Conservation (phyloP, 2,797 vertebrate species). For the Rhadinocentrus ornatus region DNA sequence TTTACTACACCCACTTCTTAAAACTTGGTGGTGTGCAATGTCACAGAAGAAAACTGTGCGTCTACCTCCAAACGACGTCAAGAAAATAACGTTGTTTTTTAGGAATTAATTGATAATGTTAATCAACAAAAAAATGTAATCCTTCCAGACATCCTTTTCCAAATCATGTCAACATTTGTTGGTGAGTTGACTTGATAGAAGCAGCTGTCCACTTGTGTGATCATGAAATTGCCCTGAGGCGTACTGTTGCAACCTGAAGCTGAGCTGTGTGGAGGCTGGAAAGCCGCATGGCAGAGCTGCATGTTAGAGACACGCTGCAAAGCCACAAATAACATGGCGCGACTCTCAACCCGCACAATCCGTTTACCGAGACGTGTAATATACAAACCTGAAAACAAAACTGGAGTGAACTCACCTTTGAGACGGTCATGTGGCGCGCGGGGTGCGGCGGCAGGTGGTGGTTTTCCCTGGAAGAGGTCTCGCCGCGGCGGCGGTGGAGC, state of each 20-base stretch:
- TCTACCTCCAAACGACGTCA: neutral
- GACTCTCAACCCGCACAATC: neutral
- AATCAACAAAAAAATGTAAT: neutral
- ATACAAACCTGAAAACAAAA: conserved; percentile 4
- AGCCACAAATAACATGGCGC: conserved; percentile 5
- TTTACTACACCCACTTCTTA: no score
- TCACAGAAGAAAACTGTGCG: neutral
- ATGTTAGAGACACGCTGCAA: conserved; percentile 28
- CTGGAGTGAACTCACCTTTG: conserved; percentile 69
- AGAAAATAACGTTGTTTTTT: neutral
- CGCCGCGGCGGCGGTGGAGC: neutral
- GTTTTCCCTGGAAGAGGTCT: conserved; percentile 44
- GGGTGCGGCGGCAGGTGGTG: conserved; percentile 70
- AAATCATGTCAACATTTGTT: neutral
- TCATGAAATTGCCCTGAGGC: neutral
- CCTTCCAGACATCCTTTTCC: neutral
- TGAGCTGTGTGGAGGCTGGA: conserved; percentile 15
- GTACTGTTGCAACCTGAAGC: neutral
- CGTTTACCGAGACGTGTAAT: neutral
- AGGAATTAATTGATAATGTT: neutral
- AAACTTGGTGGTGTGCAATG: neutral
- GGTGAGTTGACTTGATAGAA: neutral
- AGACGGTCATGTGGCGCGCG: conserved; percentile 73
- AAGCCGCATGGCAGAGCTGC: conserved; percentile 52
- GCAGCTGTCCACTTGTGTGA: conserved; percentile 3